Evolutionary conservation across 2,797 vertebrate species (phyloP).

Genomic region (Lates japonicus): DNA sequence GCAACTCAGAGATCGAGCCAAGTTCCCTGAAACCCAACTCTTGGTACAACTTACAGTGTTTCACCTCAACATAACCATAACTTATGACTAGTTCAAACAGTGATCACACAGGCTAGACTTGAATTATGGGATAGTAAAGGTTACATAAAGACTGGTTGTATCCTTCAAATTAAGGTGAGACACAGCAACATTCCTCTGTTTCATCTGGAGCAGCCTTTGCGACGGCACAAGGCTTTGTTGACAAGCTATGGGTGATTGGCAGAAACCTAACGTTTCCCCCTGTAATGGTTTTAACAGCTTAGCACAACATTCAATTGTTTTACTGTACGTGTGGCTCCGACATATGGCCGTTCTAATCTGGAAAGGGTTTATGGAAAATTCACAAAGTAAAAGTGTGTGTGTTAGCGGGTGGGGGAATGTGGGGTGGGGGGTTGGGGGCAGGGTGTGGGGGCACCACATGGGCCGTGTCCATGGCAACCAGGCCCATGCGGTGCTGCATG

Average conservation of each 20-base stretch:
- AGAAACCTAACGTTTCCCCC: conserved; percentile 43
- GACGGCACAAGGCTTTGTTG: neutral
- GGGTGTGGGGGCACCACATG: conserved; percentile 34
- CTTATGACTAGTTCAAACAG: neutral
- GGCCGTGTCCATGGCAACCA: conserved; percentile 57
- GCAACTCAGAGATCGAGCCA: neutral
- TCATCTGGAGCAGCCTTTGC: conserved; percentile 10
- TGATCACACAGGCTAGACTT: neutral
- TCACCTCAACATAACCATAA: neutral
- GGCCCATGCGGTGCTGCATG: conserved; percentile 31
- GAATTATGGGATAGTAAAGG: conserved; percentile 19
- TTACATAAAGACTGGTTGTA: neutral
- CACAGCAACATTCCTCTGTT: neutral
- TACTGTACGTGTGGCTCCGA: conserved; percentile 25
- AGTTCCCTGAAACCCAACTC: neutral
- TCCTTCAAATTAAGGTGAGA: neutral
- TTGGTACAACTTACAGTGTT: neutral
- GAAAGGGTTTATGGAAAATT: conserved; percentile 53
- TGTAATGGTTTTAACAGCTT: conserved; percentile 60
- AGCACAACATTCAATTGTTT: conserved; percentile 41
- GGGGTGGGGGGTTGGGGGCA: neutral
- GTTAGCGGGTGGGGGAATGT: neutral
- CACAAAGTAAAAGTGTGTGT: conserved; percentile 30
- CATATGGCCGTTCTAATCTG: conserved; percentile 63
- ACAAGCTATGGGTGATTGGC: neutral